Conservation (phyloP, 2,888 invertebrate species). For the Sceliomorpha sp. region DNA sequence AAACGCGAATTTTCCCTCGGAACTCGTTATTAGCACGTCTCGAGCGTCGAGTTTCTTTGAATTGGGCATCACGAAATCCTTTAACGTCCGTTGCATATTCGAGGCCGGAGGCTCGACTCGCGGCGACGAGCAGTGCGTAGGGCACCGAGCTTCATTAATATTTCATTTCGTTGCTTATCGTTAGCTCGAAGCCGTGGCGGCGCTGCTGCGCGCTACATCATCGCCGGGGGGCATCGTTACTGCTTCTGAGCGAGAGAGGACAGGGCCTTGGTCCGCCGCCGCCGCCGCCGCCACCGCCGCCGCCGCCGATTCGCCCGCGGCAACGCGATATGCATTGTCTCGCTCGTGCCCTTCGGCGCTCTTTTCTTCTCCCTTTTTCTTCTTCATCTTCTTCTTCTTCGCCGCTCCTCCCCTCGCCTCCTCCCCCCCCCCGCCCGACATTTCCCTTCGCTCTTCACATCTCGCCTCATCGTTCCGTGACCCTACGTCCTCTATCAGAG, state of each 20-base stretch:
- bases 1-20: too few species aligned
- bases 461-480: constrained; percentile 25
- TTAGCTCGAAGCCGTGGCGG: constrained; percentile 70
- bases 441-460: constrained; percentile 29
- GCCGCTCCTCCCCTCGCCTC: constrained; percentile 32
- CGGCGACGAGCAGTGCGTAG: constrained; percentile 50
- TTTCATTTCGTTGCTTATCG: constrained; percentile 80
- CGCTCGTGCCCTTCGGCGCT: constrained; percentile 58
- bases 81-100: constrained; percentile 52
- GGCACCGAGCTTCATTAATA: constrained; percentile 76
- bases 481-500: constrained; percentile 46
- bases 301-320: constrained; percentile 62
- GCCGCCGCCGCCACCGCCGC: too few species aligned
- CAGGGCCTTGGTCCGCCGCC: constrained; percentile 62
- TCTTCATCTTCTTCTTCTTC: too few species aligned
- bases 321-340: constrained; percentile 70
- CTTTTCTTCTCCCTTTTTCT: too few species aligned
- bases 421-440: too few species aligned
- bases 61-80: constrained; percentile 40
- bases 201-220: constrained; percentile 61
- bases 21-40: too few species aligned
- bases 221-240: constrained; percentile 77
- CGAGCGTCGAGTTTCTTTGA: constrained; percentile 33
- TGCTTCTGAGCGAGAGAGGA: constrained; percentile 67
- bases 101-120: constrained; percentile 42